A percentile compares a stretch with the other conserved stretches of the same genome.
These are phyloP conservation scores for Dufourea novaeangliae DNA, from an alignment of 1,140 invertebrate genomes.

Conservation along the genomic window DNA sequence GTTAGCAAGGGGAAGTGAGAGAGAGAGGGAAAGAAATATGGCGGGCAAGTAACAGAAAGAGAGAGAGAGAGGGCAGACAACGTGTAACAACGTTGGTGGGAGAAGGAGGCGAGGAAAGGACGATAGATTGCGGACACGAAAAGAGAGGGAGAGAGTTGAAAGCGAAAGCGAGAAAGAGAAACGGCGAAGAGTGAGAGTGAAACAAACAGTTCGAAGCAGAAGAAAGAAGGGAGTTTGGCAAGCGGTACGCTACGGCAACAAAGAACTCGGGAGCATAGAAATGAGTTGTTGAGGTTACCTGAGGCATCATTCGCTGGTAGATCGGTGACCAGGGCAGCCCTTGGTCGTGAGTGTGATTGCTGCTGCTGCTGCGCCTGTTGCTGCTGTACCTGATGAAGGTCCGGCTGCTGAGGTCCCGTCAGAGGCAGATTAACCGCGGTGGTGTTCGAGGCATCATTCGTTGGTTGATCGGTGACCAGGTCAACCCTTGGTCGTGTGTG, in stretches of 20 bases:
- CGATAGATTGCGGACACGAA: slow-evolving; percentile 21
- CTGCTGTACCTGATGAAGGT: slow-evolving; percentile 61
- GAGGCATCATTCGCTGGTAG: slow-evolving; percentile 56
- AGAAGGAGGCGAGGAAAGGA: slow-evolving; percentile 17
- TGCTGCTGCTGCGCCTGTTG: slow-evolving; percentile 49
- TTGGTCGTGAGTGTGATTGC: slow-evolving; percentile 41
- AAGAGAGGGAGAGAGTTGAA: slow-evolving; percentile 13
- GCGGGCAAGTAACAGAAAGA: neutral
- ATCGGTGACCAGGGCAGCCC: slow-evolving; percentile 53
- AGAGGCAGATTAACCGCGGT: slow-evolving; percentile 43
- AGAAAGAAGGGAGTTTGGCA: slow-evolving; percentile 57
- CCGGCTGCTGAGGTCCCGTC: slow-evolving; percentile 48
- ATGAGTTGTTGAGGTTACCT: slow-evolving; percentile 63
- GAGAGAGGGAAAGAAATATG: slow-evolving; percentile 8
- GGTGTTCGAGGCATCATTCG: slow-evolving; percentile 57
- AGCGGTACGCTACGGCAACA: slow-evolving; percentile 68
- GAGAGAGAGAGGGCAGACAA: slow-evolving; percentile 7
- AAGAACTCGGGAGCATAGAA: slow-evolving; percentile 48
- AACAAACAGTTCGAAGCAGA: neutral
- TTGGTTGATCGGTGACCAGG: slow-evolving; percentile 55
- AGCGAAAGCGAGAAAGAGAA: slow-evolving; percentile 42
- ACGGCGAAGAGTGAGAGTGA: slow-evolving; percentile 41
- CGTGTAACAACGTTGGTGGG: slow-evolving; percentile 1
- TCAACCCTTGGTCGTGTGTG: slow-evolving; percentile 42
- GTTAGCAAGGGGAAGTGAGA: neutral